Percentiles rank a stretch among this genome's conserved stretches.
Evolutionary conservation across 1,140 invertebrate genomes (phyloP).

Genomic region (Drosophila bocki): DNA sequence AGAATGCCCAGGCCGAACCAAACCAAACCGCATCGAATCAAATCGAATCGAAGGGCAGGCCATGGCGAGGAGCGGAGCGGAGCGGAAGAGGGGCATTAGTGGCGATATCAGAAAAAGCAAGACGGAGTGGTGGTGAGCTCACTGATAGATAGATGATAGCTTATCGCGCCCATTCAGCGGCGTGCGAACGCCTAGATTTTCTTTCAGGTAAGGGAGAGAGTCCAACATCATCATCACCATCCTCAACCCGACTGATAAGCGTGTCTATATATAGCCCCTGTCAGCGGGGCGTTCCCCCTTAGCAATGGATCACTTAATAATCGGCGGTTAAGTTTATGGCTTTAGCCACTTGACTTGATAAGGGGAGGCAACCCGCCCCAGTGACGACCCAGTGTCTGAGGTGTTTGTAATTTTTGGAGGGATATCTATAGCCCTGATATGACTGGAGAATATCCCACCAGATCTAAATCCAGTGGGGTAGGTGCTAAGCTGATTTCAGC

Average conservation of each 20-base stretch:
- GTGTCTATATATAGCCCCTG: slow-evolving; percentile 25
- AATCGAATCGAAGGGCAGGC: slow-evolving; percentile 21
- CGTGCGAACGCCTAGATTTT: slow-evolving; percentile 33
- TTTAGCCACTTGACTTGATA: slow-evolving; percentile 40
- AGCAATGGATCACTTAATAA: slow-evolving; percentile 44
- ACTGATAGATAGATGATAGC: slow-evolving; percentile 35
- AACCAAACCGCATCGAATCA: slow-evolving; percentile 42
- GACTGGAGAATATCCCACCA: slow-evolving; percentile 3
- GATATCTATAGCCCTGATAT: slow-evolving; percentile 11
- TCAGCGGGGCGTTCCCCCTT: slow-evolving; percentile 27
- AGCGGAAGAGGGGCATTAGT: slow-evolving; percentile 21
- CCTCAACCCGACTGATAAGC: slow-evolving; percentile 24
- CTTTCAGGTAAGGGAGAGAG: slow-evolving; percentile 23
- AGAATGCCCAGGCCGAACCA: slow-evolving; percentile 35
- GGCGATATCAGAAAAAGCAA: slow-evolving; percentile 33
- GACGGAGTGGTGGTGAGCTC: slow-evolving; percentile 44
- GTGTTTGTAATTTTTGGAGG: background rate
- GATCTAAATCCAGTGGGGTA: slow-evolving; percentile 11
- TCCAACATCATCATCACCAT: slow-evolving; percentile 1
- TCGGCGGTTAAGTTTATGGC: slow-evolving; percentile 36
- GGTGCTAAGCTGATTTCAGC: slow-evolving; percentile 8
- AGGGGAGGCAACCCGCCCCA: background rate
- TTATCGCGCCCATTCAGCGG: slow-evolving; percentile 22
- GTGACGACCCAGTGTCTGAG: slow-evolving; percentile 35
- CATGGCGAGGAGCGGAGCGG: slow-evolving; percentile 18